Percentiles rank a stretch among this genome's conserved stretches.
These are phyloP conservation scores for Calliopum simillimum DNA, from an alignment of 2,888 invertebrate species.

Conservation along the genomic window DNA sequence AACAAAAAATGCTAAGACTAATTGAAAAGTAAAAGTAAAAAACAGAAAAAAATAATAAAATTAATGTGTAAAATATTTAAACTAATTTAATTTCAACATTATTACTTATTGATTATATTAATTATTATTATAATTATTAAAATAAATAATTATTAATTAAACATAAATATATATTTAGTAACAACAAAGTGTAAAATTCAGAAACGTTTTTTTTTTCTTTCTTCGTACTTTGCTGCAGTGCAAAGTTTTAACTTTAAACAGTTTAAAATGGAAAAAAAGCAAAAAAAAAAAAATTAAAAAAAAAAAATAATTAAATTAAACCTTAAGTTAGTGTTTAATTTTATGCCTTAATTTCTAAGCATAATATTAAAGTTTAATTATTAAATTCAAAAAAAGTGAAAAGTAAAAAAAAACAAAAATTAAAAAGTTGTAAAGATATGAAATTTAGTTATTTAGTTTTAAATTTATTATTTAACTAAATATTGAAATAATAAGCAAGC, in stretches of 20 bases:
- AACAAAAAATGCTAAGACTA: conserved; percentile 31
- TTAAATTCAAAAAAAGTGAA: neutral
- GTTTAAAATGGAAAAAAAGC: conserved; percentile 40
- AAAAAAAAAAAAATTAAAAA: conserved; percentile 44
- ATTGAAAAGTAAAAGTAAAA: conserved; percentile 23
- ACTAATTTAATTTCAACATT: conserved; percentile 26
- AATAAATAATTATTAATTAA: conserved; percentile 29
- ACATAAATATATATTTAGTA: conserved; percentile 23
- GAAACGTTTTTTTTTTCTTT: conserved; percentile 39
- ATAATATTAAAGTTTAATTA: conserved; percentile 51
- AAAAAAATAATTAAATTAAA: conserved; percentile 47
- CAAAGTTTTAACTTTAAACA: conserved; percentile 9
- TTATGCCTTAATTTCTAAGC: conserved; percentile 66
- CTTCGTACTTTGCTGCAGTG: conserved; percentile 23
- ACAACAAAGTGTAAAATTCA: conserved; percentile 38
- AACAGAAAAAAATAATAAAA: conserved; percentile 34
- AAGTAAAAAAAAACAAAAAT: conserved; percentile 12
- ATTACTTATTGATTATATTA: conserved; percentile 25
- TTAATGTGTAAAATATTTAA: conserved; percentile 29
- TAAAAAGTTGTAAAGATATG: conserved; percentile 17
- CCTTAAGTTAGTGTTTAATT: conserved; percentile 61
- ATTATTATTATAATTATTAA: conserved; percentile 29
- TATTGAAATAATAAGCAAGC: neutral
- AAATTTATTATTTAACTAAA: conserved; percentile 18
- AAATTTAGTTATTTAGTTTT: conserved; percentile 33